Base-by-base conservation (phyloP, 2,113 vertebrate genomes). In the Thomomys bottae region DNA sequence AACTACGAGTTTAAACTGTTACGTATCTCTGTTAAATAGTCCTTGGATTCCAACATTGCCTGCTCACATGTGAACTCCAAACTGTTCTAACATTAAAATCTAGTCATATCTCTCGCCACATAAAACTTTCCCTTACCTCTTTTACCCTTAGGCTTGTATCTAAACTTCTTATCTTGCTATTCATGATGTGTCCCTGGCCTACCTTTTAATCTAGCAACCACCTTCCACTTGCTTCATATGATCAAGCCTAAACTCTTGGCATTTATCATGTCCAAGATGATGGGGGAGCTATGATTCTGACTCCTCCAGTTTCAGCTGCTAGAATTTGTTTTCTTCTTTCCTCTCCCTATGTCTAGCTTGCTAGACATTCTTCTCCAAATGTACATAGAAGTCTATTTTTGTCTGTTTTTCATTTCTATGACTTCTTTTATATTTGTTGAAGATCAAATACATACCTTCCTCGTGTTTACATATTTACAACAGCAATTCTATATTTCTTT, bases 81-180 rank as follows among this genome's bases (percentile, higher is more conserved):
- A 71, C 8, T 63, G 2, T 70, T 68, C 61, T 84, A 82, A 92
- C 30, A 68, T 68, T 88, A 90, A 88, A 90, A 86, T 64, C 45
- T 72, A 26, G 1, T 45, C 7, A 1, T 70, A 24, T 85, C 15
- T 12, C n/a, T 77, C 34, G 30, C 59, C 79, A 21, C 12, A 71
- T 71, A 79, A 90, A 88, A n/a, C 1, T 2, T 88, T 18, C 24
- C 20, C 10, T 20, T 20, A 30, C 7, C 17, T 82, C 38, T 24
- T 94, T 83, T 40, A 84, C 26, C 63, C n/a, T 79, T 1, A 71
- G 20, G 38, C 36, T 73, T 49, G 71, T 71, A 3, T 42, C 24
- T 10, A 49, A 64, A 84, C 40, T 66, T 67, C 57, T 38, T 42
- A 30, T 32, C 67, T 89, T 92, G 18, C 11, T 15, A 18, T 4